These are phyloP conservation scores for Zonotrichia leucophrys DNA, from an alignment of 2,113 vertebrate species.

Conservation along the genomic window DNA sequence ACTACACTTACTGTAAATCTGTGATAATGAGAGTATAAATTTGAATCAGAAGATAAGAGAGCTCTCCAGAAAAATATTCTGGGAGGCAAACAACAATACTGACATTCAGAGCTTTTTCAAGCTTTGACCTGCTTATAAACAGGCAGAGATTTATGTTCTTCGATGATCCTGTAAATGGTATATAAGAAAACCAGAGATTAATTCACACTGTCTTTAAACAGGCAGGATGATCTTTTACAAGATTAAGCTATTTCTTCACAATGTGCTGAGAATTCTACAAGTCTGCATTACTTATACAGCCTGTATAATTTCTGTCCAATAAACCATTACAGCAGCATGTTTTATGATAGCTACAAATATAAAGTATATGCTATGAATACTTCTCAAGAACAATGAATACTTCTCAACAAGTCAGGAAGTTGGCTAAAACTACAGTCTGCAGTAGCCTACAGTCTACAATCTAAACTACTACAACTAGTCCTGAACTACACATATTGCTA, in stretches of 20 bases:
- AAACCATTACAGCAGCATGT: not conserved
- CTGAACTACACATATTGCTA: not conserved
- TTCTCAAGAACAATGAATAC: not conserved
- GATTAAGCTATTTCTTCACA: not conserved
- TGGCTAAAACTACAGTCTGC: not conserved
- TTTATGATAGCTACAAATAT: not conserved
- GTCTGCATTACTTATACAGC: not conserved
- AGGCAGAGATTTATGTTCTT: not conserved
- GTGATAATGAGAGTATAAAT: not conserved
- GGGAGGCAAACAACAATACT: not conserved
- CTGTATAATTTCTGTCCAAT: not conserved
- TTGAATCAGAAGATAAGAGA: not conserved
- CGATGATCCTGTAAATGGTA: not conserved
- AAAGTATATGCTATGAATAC: not conserved
- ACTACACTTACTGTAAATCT: not conserved
- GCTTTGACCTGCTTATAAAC: not conserved
- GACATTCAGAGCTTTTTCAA: not conserved
- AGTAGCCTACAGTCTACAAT: not conserved
- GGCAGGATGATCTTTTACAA: not conserved
- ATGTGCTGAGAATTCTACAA: not conserved
- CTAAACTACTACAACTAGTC: not conserved
- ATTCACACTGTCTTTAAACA: not conserved
- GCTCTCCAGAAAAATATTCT: not conserved
- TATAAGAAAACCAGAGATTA: not conserved
- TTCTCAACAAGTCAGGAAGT: not conserved